Percentiles rank a stretch among this genome's conserved stretches.
phyloP scores from a whole-genome alignment of 2,113 vertebrate genomes.

The Coregonus clupeaformis region DNA sequence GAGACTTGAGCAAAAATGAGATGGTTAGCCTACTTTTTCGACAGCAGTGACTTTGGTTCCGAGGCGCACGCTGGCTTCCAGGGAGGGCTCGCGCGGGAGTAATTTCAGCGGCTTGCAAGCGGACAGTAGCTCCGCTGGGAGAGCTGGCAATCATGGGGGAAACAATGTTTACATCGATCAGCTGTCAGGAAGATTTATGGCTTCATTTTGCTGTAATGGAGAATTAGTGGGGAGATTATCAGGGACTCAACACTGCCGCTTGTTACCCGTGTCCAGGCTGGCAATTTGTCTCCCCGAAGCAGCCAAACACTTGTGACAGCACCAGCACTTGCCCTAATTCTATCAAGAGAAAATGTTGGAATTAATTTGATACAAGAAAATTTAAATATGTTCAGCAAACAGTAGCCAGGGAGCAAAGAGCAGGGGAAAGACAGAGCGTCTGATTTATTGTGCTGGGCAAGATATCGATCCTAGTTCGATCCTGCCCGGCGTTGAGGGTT shows the following conservation, averaged over 20 bases:
- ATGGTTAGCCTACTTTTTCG: slow-evolving; percentile 73
- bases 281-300: slow-evolving; percentile 99
- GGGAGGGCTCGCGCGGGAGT: slow-evolving; percentile 85
- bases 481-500: slow-evolving; percentile 87
- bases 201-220: slow-evolving; percentile 99
- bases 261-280: slow-evolving; percentile 99
- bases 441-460: slow-evolving; percentile 99
- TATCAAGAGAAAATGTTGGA: slow-evolving; percentile 99
- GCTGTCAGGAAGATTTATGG: slow-evolving; percentile 99
- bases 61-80: slow-evolving; percentile 55
- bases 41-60: slow-evolving; percentile 74
- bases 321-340: slow-evolving; percentile 99
- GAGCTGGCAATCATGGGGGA: slow-evolving; percentile 99
- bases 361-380: slow-evolving; percentile 99
- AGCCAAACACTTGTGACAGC: slow-evolving; percentile 99
- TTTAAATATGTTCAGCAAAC: slow-evolving; percentile 99
- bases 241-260: slow-evolving; percentile 99
- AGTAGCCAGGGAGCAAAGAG: slow-evolving; percentile 86
- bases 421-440: slow-evolving; percentile 68
- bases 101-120: slow-evolving; percentile 95
- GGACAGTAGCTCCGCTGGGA: slow-evolving; percentile 99
- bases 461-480: slow-evolving; percentile 98
- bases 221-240: slow-evolving; percentile 99
- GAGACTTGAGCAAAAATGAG: slow-evolving; percentile 86
- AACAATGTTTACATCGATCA: slow-evolving; percentile 99